Evolutionary conservation across 1,140 invertebrate genomes (phyloP), one percentile per base, ranked within the genome.

Genomic region (Papilio polytes): DNA sequence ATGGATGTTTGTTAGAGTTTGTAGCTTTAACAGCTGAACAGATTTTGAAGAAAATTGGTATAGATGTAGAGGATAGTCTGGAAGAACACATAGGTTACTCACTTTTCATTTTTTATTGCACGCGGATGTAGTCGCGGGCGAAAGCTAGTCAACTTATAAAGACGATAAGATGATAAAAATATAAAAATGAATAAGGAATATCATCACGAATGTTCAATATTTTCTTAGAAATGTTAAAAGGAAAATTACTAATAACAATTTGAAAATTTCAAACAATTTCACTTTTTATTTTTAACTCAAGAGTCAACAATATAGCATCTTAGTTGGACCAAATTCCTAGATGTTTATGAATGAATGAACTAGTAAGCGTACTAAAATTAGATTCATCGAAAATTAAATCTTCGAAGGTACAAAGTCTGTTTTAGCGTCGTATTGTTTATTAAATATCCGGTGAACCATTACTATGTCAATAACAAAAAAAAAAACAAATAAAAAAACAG

Each of bases 281-380:
- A 56, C 22, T 26, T 22, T 22, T 63, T 63, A 63, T 22, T 63
- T 26, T 63, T 63, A 26, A 56, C 53, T 56, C 15, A 56, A 56
- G 53, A 26, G 59, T 63, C 59, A 26, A 26, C 20, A 63, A 26
- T 63, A 63, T 63, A 22, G 8, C 20, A 63, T 63, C 22, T 3
- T 31, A 63, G 26, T 63, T 22, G 22, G 59, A 22, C 9, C 59
- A 26, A 63, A 63, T 63, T 26, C 59, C 3, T 63, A 22, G 59
- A 31, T 70, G 63, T 70, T 70, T 70, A 70, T 70, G 63, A 70
- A 70, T 70, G 63, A 36, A 70, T 70, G 63, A 70, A 70, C 63
- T 70, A 36, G 26, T 70, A 70, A 70, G 63, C 63, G 26, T 70
- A 70, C 63, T 66, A 66, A 66, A 66, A 66, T 66, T 66, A 66